Evolutionary conservation across 2,888 invertebrate genomes (phyloP), one percentile per base, ranked within the genome.

Genomic region (Pterostichus niger): DNA sequence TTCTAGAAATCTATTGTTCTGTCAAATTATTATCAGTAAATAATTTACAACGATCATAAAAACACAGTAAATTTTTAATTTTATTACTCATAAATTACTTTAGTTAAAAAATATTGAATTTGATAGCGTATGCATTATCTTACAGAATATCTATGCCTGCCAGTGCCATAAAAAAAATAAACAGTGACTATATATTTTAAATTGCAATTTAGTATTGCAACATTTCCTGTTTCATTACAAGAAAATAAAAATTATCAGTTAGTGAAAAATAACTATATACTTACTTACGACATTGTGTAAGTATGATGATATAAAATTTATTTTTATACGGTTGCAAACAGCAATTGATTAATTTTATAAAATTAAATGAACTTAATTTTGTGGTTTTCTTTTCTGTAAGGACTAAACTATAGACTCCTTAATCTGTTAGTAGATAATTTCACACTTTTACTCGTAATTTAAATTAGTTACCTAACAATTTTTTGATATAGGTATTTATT

Each of bases 21-120:
- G 31, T 13, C 13, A 64, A 11, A 46, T 64, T 64, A 64, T 64
- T 64, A 35, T 64, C 64, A 35, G 13, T 24, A 13, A 6, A 35
- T 64, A 35, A 64, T 59, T 59, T 59, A 64, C 33, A 13, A 33
- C 64, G 13, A 7, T 13, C 64, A 13, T 64, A 64, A 64, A 64
- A 64, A 64, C 33, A 13, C 59, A 10, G 31, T 59, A 59, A 31
- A 11, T 31, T 15, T 56, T 56, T 17, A 11, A 33, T 64, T 33
- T 61, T 64, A 33, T 33, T 64, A 6, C 13, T 17, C 56, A 64
- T 64, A 13, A 35, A 64, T 64, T 64, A 64, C 35, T 7, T 13
- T 35, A 10, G 13, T 35, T 49, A 6, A 64, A 35, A 64, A 35
- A 64, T 64, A 64, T 64, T 49, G 33, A 64, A 64, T 64, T 64